These are phyloP conservation scores for Lasiurus borealis DNA, from an alignment of 2,113 vertebrate genomes.

Conservation along the genomic window DNA sequence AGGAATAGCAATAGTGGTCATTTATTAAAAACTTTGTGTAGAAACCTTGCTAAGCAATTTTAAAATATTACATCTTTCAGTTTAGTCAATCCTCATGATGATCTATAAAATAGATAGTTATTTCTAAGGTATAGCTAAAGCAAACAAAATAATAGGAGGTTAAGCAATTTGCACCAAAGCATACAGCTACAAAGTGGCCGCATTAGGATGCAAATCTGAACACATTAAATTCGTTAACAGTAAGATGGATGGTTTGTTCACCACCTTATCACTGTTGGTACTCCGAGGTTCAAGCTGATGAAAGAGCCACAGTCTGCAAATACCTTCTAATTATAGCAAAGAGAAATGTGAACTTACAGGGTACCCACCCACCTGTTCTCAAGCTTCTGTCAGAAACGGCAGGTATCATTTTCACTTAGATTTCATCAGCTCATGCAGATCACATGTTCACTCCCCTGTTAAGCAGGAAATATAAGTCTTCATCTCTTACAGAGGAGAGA, in stretches of 20 bases:
- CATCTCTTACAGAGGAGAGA: background rate
- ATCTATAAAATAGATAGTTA: background rate
- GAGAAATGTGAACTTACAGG: background rate
- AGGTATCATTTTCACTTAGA: background rate
- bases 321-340: background rate
- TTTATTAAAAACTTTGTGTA: background rate
- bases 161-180: background rate
- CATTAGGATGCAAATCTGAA: background rate
- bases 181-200: background rate
- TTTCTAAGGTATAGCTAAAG: background rate
- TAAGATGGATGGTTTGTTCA: background rate
- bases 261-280: background rate
- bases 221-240: background rate
- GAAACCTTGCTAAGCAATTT: background rate
- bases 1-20: background rate
- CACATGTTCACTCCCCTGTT: rapidly evolving
- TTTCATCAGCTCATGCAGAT: background rate
- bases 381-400: background rate
- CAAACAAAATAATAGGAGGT: background rate
- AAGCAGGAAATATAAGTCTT: background rate
- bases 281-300: background rate
- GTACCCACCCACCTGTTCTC: background rate
- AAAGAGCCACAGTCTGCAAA: background rate
- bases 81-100: background rate
- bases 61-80: background rate